Evolutionary conservation across 1,140 invertebrate species (phyloP).

Genomic region (Dryas iulia): DNA sequence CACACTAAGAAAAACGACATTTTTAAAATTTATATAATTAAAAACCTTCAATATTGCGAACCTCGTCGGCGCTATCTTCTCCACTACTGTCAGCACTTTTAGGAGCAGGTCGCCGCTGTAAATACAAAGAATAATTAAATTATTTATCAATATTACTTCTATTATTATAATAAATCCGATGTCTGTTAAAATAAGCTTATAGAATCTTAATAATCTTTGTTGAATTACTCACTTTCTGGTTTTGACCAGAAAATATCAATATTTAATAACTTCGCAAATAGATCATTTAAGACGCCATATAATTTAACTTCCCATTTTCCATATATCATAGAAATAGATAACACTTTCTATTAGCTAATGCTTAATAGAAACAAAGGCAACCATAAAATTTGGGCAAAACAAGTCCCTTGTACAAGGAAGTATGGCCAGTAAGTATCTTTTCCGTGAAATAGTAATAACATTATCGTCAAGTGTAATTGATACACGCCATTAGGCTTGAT

Average conservation of each 20-base stretch:
- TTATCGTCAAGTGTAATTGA: constrained; percentile 13
- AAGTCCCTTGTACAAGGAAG: neutral
- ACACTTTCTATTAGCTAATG: neutral
- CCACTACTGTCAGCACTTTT: neutral
- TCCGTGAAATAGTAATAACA: neutral
- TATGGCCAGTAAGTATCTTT: neutral
- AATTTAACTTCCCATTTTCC: too few species aligned
- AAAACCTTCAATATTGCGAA: constrained; percentile 7
- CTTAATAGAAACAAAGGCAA: neutral
- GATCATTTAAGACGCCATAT: too few species aligned
- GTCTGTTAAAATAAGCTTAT: too few species aligned
- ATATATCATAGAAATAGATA: neutral
- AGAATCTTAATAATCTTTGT: too few species aligned
- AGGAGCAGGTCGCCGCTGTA: constrained; percentile 1
- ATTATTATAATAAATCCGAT: too few species aligned
- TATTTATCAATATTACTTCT: neutral
- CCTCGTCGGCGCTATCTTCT: constrained; percentile 1
- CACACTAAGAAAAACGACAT: too few species aligned
- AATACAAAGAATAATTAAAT: neutral
- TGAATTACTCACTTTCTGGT: too few species aligned
- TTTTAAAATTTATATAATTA: too few species aligned
- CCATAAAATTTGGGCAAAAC: neutral
- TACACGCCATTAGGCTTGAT: constrained; percentile 10
- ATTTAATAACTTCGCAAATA: too few species aligned
- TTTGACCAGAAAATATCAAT: too few species aligned